phyloP scores from a whole-genome alignment of 2,113 vertebrate genomes.

The Globicephala melas region DNA sequence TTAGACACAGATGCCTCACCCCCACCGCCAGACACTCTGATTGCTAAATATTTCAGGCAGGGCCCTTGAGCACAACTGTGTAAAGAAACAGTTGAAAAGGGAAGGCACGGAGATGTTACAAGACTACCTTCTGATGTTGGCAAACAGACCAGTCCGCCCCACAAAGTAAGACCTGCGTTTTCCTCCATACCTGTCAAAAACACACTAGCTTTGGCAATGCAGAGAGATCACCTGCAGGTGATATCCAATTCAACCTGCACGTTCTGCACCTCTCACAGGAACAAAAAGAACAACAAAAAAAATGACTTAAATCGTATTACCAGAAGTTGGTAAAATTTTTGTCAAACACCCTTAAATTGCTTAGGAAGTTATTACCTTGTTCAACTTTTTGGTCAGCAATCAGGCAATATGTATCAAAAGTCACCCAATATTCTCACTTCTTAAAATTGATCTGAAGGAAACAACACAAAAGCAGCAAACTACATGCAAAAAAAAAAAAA shows the following conservation, averaged over 20 bases:
- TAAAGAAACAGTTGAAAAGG: slow-evolving; percentile 14
- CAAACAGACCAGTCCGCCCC: neutral
- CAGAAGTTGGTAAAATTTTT: slow-evolving; percentile 2
- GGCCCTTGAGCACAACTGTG: neutral
- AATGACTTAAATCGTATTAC: neutral
- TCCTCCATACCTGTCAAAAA: neutral
- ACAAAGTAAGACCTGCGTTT: neutral
- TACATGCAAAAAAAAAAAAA: neutral
- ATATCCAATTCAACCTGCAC: neutral
- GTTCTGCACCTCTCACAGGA: neutral
- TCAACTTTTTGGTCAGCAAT: neutral
- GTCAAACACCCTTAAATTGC: neutral
- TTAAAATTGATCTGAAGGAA: neutral
- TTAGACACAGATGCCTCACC: neutral
- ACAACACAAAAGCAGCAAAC: neutral
- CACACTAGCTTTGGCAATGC: neutral
- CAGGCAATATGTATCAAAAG: neutral
- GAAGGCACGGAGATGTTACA: slow-evolving; percentile 22
- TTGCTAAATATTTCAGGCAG: slow-evolving; percentile 23
- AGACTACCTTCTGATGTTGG: slow-evolving; percentile 7
- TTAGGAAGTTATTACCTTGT: neutral
- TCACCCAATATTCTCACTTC: neutral
- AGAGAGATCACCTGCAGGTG: too few relatives aligned
- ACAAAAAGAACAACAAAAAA: neutral
- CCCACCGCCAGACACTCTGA: neutral